phyloP scores from a whole-genome alignment of 2,888 invertebrate species.

The Odontomyia ornata region DNA sequence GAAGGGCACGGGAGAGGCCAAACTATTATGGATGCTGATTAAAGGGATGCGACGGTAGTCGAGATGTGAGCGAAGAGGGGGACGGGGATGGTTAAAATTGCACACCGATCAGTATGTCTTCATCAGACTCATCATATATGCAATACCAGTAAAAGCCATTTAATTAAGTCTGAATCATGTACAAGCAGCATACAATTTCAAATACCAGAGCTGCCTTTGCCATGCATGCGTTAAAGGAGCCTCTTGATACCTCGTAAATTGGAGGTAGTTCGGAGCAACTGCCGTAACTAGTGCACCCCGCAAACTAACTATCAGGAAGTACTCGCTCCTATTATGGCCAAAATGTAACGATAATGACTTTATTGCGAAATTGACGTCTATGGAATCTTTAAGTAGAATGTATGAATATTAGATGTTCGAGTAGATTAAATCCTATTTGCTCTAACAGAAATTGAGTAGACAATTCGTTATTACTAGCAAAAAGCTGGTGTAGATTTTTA shows the following conservation, averaged over 20 bases:
- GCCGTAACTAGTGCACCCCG: slow-evolving; percentile 14
- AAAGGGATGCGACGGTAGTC: not conserved
- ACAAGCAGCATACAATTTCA: slow-evolving; percentile 50
- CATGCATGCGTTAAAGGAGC: slow-evolving; percentile 42
- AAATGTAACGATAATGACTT: slow-evolving; percentile 45
- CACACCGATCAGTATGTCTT: slow-evolving; percentile 49
- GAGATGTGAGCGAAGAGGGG: not conserved
- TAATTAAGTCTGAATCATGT: slow-evolving; percentile 55
- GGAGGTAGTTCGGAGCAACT: slow-evolving; percentile 26
- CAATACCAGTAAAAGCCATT: slow-evolving; percentile 55
- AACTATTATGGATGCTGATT: slow-evolving; percentile 21
- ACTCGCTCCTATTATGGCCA: slow-evolving; percentile 32
- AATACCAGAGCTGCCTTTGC: slow-evolving; percentile 46
- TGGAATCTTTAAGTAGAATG: slow-evolving; percentile 42
- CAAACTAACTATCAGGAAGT: slow-evolving; percentile 7
- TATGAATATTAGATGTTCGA: slow-evolving; percentile 27
- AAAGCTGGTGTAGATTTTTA: not conserved
- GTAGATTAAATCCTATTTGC: slow-evolving; percentile 27
- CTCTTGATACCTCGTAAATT: slow-evolving; percentile 41
- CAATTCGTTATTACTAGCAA: not conserved
- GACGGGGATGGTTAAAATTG: slow-evolving; percentile 23
- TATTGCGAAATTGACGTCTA: slow-evolving; percentile 45
- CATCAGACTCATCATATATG: slow-evolving; percentile 52
- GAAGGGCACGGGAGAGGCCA: not conserved
- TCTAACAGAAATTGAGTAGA: not conserved